phyloP scores from a whole-genome alignment of 2,113 vertebrate species.

The Amphilophus citrinellus region DNA sequence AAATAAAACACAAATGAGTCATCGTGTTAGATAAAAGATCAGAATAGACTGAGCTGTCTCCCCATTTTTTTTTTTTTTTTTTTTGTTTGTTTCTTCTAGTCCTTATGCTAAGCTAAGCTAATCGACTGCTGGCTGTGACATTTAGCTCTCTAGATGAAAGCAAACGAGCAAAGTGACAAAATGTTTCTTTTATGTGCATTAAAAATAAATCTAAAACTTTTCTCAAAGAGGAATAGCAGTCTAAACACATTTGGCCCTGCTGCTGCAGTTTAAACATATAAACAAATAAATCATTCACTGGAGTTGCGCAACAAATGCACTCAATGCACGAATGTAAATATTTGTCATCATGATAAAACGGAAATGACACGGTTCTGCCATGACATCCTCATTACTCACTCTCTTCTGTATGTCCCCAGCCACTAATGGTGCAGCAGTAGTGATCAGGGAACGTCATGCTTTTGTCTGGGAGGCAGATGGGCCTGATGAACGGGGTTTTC shows the following conservation, averaged over 20 bases:
- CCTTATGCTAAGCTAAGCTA: background rate
- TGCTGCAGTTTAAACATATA: background rate
- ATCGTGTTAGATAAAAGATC: background rate
- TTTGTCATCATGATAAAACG: background rate
- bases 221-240: background rate
- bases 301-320: background rate
- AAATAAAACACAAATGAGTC: slow-evolving; percentile 22
- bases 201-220: background rate
- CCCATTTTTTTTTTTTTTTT: background rate
- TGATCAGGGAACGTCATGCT: slow-evolving; percentile 77
- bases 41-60: background rate
- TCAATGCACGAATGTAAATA: background rate
- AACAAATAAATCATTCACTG: background rate
- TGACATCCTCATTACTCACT: slow-evolving; percentile 81
- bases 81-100: background rate
- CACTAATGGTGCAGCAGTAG: slow-evolving; percentile 89
- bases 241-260: background rate
- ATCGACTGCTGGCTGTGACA: background rate
- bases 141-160: background rate
- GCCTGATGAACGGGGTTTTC: slow-evolving; percentile 88
- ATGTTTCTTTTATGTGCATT: background rate
- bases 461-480: slow-evolving; percentile 90
- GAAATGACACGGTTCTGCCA: background rate
- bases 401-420: slow-evolving; percentile 91
- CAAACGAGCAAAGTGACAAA: background rate